phyloP scores from a whole-genome alignment of 2,888 invertebrate species.

The Cyrtodaria siliqua region DNA sequence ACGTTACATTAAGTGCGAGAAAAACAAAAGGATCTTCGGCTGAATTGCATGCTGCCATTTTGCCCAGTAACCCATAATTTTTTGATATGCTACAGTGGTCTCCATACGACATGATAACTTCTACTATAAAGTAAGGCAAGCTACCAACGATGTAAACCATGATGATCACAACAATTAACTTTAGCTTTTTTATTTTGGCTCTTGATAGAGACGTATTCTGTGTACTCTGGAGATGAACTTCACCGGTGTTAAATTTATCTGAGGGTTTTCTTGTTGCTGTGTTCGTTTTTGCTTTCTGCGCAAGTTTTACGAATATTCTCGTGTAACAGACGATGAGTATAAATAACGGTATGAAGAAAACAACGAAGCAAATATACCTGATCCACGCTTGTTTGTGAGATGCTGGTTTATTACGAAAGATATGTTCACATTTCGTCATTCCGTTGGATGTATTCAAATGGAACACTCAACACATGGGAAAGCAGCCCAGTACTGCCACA shows the following conservation, averaged over 20 bases:
- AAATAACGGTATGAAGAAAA: conserved; percentile 81
- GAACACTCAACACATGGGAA: conserved; percentile 82
- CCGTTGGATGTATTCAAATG: conserved; percentile 63
- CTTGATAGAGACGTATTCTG: conserved; percentile 83
- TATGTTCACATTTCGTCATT: conserved; percentile 79
- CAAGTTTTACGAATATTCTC: conserved; percentile 83
- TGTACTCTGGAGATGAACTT: conserved; percentile 82
- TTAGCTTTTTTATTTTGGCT: conserved; percentile 85
- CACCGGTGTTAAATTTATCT: conserved; percentile 33
- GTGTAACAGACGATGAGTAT: conserved; percentile 82
- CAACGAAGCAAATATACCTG: conserved; percentile 77
- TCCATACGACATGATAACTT: conserved; percentile 84
- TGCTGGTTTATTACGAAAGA: conserved; percentile 76
- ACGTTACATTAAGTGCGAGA: conserved; percentile 82
- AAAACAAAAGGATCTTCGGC: conserved; percentile 84
- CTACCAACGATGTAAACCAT: conserved; percentile 73
- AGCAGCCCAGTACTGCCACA: conserved; percentile 74
- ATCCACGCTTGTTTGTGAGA: conserved; percentile 79
- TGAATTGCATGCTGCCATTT: conserved; percentile 84
- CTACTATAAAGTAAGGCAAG: conserved; percentile 65
- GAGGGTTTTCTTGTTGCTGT: conserved; percentile 46
- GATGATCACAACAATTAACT: conserved; percentile 85
- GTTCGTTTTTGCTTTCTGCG: conserved; percentile 79
- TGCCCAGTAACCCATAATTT: conserved; percentile 78
- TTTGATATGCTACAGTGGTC: conserved; percentile 71